phyloP scores from a whole-genome alignment of 1,140 invertebrate species.

The Aphelinus certus region DNA sequence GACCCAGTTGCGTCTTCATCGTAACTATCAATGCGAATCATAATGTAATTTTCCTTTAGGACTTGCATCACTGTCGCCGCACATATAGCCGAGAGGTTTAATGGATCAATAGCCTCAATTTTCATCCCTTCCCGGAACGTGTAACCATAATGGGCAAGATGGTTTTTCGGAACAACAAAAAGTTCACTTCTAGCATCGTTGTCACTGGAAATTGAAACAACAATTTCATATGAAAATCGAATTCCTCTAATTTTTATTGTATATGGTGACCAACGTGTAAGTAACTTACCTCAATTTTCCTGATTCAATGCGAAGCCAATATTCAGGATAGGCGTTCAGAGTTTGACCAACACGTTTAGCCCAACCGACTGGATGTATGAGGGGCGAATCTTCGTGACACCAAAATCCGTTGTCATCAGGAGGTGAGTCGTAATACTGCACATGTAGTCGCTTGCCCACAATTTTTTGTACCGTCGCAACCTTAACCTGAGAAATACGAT shows the following conservation, averaged over 20 bases:
- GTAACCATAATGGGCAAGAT: constrained; percentile 61
- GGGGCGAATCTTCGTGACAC: constrained; percentile 94
- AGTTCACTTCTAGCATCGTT: constrained; percentile 81
- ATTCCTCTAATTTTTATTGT: background rate
- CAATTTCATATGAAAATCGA: background rate
- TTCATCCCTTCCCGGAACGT: constrained; percentile 92
- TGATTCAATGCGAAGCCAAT: constrained; percentile 73
- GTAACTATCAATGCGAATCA: constrained; percentile 94
- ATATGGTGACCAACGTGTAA: too few relatives aligned
- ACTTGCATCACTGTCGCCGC: constrained; percentile 95
- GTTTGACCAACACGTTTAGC: constrained; percentile 83
- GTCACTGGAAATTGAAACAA: constrained; percentile 48
- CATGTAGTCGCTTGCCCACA: constrained; percentile 88
- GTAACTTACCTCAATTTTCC: constrained; percentile 62
- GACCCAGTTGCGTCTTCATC: constrained; percentile 83
- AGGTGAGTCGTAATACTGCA: constrained; percentile 88
- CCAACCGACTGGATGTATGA: constrained; percentile 97
- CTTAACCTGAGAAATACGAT: constrained; percentile 92
- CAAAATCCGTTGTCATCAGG: constrained; percentile 88
- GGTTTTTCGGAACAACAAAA: constrained; percentile 70
- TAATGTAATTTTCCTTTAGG: constrained; percentile 90
- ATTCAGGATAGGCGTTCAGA: constrained; percentile 82
- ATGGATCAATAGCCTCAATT: constrained; percentile 94
- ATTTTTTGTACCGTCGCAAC: constrained; percentile 89
- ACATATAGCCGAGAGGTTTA: constrained; percentile 93